Base-by-base conservation (phyloP, 2,113 vertebrate species). In the Colinus virginianus region DNA sequence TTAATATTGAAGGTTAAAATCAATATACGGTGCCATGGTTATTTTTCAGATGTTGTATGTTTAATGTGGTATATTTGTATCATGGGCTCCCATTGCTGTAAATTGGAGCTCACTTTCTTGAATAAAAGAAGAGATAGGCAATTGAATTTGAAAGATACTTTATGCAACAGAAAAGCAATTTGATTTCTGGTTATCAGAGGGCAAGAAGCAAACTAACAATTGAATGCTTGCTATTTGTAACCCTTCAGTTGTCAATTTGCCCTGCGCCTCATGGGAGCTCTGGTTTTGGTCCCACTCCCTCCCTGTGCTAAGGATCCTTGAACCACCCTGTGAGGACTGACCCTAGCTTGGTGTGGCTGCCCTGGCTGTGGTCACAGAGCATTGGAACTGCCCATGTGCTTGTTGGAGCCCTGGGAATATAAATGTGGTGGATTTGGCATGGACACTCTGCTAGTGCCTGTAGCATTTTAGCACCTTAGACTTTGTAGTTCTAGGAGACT, bases 131-230 rank as follows among this genome's bases (percentile, higher is more conserved):
- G 88, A 98, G 96, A 97, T 98, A 98, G 98, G 96, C 97, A 98
- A 97, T 98, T 98, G 97, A 97, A 97, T 98, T 97, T 98, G 97
- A 98, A 98, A 98, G 96, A 97, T 96, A 97, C 95, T 98, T 98
- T 97, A 98, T 97, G 96, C 95, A 97, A 97, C 96, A 98, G 97
- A 97, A 98, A 98, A 98, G 93, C 97, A 98, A 98, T 98, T 98
- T 97, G 92, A 92, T 97, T 97, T 94, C 97, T 95, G 94, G 90
- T 97, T 98, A 97, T 98, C 95, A 96, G 97, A 98, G 97, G 96
- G 95, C 94, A 97, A 96, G 97, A 95, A 97, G 96, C 82, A 96
- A 97, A 88, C 95, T 92, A 94, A 93, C 94, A 88, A 89, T 84
- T 95, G 97, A 98, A 97, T 96, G 90, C 88, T 96, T 91, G 92